These are phyloP conservation scores for Neoascia interrupta DNA, from an alignment of 2,888 invertebrate species.

Conservation along the genomic window DNA sequence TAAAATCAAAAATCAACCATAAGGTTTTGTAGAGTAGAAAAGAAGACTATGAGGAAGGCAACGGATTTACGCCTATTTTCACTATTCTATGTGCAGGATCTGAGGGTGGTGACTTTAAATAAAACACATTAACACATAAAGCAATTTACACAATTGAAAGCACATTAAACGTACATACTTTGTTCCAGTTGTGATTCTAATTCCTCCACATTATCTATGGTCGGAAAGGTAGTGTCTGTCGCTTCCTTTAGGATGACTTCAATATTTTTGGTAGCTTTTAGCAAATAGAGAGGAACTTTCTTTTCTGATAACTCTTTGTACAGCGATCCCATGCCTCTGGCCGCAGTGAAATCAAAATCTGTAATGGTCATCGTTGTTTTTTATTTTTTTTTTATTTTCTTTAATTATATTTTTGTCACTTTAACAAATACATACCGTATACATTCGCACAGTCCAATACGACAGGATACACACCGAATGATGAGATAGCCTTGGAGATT, in stretches of 20 bases:
- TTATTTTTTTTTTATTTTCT: too few species aligned
- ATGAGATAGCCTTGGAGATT: conserved; percentile 86
- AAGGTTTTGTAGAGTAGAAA: too few species aligned
- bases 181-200: conserved; percentile 75
- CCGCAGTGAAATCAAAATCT: conserved; percentile 93
- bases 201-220: conserved; percentile 75
- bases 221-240: conserved; percentile 75
- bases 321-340: conserved; percentile 89
- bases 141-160: too few species aligned
- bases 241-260: conserved; percentile 76
- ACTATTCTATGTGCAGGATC: too few species aligned
- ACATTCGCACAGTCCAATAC: conserved; percentile 91
- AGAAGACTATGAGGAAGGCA: too few species aligned
- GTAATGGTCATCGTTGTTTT: too few species aligned
- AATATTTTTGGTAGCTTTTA: conserved; percentile 78
- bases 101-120: too few species aligned
- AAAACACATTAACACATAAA: too few species aligned
- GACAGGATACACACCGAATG: conserved; percentile 87
- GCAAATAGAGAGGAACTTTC: conserved; percentile 86
- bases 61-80: too few species aligned
- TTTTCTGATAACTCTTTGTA: conserved; percentile 86
- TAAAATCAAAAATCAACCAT: too few species aligned
- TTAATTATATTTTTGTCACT: too few species aligned
- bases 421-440: conserved; percentile 83
- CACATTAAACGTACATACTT: conserved; percentile 73